Conservation (phyloP, 2,888 invertebrate genomes). For the Tinea trinotella region DNA sequence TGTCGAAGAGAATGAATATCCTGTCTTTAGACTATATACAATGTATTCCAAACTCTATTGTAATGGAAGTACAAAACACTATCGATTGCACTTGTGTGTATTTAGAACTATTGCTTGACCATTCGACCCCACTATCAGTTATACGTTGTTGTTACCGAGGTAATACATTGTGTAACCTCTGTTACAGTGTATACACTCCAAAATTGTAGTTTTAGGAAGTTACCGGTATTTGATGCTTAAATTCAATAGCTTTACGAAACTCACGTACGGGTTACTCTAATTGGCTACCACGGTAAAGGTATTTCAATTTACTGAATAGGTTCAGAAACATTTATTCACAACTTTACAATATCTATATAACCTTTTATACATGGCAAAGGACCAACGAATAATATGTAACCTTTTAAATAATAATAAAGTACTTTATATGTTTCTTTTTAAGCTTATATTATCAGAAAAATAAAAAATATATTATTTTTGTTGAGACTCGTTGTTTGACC, state of each 20-base stretch:
- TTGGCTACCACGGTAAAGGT: not conserved
- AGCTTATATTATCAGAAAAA: too few relatives aligned
- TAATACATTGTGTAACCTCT: not conserved
- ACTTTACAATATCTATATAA: too few relatives aligned
- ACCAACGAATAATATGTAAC: too few relatives aligned
- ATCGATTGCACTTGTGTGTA: not conserved
- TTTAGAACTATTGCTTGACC: not conserved
- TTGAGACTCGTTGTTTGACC: too few relatives aligned
- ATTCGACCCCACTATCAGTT: not conserved
- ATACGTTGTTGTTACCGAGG: not conserved
- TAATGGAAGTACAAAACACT: not conserved
- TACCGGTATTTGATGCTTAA: not conserved
- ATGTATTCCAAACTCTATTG: not conserved
- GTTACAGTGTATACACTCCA: not conserved
- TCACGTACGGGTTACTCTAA: not conserved
- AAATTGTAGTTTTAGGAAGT: not conserved
- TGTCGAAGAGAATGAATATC: not conserved
- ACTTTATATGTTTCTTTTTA: too few relatives aligned
- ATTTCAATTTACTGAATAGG: not conserved
- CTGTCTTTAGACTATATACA: not conserved
- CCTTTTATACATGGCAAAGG: too few relatives aligned
- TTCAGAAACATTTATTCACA: not conserved
- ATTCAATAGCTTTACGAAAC: not conserved
- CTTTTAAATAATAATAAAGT: too few relatives aligned
- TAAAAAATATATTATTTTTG: too few relatives aligned